phyloP scores from a whole-genome alignment of 2,888 invertebrate species.

The Chesias legatella region DNA sequence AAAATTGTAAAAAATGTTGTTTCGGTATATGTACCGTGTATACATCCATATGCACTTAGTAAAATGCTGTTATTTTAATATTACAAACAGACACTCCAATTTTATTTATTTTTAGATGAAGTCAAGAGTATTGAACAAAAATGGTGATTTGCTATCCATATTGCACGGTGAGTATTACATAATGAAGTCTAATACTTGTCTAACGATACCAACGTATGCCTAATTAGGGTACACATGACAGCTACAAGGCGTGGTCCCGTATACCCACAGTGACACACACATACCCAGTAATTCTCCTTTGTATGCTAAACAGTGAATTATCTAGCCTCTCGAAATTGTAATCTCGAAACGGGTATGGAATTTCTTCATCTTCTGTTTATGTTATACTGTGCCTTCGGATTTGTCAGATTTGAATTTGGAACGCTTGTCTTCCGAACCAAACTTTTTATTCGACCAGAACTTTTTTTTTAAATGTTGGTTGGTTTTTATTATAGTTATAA shows the following conservation, averaged over 20 bases:
- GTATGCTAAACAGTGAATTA: constrained; percentile 79
- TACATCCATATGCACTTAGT: no score
- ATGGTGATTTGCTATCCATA: constrained; percentile 23
- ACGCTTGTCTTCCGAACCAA: constrained; percentile 1
- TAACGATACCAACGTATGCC: constrained; percentile 56
- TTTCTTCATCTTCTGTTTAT: constrained; percentile 76
- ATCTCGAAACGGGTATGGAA: constrained; percentile 75
- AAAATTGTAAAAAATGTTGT: no score
- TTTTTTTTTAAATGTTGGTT: background rate
- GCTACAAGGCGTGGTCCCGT: constrained; percentile 74
- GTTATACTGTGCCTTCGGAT: constrained; percentile 26
- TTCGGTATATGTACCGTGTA: no score
- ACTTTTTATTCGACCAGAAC: background rate
- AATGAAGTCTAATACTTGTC: constrained; percentile 43
- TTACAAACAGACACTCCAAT: no score
- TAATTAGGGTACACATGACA: constrained; percentile 78
- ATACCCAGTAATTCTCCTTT: constrained; percentile 76
- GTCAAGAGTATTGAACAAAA: constrained; percentile 1
- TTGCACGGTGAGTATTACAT: constrained; percentile 38
- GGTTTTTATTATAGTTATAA: no score
- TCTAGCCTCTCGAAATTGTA: constrained; percentile 77
- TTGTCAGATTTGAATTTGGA: constrained; percentile 26
- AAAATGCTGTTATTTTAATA: no score
- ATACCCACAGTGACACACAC: constrained; percentile 69
- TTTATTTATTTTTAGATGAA: no score